Base-by-base conservation (phyloP, 2,888 invertebrate species). In the Drosophila atroscutellata region DNA sequence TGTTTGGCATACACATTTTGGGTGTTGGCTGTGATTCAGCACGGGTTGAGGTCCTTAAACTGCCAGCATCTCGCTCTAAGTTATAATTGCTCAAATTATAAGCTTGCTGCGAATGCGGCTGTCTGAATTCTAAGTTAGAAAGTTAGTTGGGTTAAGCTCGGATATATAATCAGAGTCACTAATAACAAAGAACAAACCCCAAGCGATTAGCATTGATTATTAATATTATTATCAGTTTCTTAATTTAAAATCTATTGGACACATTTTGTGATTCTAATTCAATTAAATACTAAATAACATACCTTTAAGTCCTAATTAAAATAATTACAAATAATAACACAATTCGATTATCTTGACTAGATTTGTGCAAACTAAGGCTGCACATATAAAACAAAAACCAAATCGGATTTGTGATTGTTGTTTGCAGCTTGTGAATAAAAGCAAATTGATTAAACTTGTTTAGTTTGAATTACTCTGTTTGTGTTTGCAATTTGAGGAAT, bases 41-140 rank as follows among this genome's bases (percentile, higher is more conserved):
- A 24, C 20, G 42, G 15, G 20, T 56, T 42, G 20, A 42, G 18
- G 42, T 32, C 30, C 20, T 30, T 9, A 15, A 30, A 32, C 56
- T 15, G 30, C 20, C 56, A 32, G 20, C 30, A 56, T 15, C 42
- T 42, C 13, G 15, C 9, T 28, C 30, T 42, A 20, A 24, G 6
- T 15, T 56, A 24, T 56, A 56, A 56, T 56, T 56, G 56, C 20
- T 30, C n/a, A 39, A 56, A 56, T 39, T 20, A 39, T 39, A 56
- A 56, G 28, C 39, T 6, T 28, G 42, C 2, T 28, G 37, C 37
- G n/a, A 28, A 28, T n/a, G n/a, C 7, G 37, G 37, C 55, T 15
- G 20, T 39, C 11, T 28, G 3, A 26, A n/a, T 39, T n/a, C 1
- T 0, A 20, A 8, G 20, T 15, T 30, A 1, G n/a, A 20, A 20